Evolutionary conservation across 35 echinoderm and acorn worm species (phyloP).

Genomic region (Stichopus chloronotus): DNA sequence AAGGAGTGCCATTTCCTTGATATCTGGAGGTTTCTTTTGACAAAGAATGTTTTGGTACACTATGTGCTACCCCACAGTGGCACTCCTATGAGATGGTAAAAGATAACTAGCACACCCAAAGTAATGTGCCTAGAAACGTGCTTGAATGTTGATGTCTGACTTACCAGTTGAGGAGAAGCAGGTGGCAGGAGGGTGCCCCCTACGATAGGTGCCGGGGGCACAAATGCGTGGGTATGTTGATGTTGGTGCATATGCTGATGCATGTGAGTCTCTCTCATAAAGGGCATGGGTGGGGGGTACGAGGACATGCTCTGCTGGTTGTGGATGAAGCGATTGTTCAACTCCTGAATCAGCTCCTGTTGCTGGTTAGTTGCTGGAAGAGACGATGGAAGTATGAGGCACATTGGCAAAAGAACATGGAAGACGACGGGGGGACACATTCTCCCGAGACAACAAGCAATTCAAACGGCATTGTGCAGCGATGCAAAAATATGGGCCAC

Average conservation of each 20-base stretch:
- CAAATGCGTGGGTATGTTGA: conserved; percentile 85
- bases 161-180: conserved; percentile 36
- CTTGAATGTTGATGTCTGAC: not conserved
- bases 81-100: too few relatives aligned
- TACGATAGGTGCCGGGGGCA: conserved; percentile 52
- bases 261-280: conserved; percentile 93
- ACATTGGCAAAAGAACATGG: not conserved
- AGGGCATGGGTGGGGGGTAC: conserved; percentile 72
- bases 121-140: too few relatives aligned
- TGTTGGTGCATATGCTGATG: conserved; percentile 90
- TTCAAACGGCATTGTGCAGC: too few relatives aligned
- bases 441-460: too few relatives aligned
- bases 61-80: too few relatives aligned
- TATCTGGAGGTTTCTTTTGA: too few relatives aligned
- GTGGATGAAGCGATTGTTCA: conserved; percentile 90
- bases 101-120: too few relatives aligned
- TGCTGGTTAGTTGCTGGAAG: conserved; percentile 58
- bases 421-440: too few relatives aligned
- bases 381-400: not conserved
- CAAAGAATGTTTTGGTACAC: too few relatives aligned
- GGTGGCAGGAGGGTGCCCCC: conserved; percentile 7
- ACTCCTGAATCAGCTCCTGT: conserved; percentile 84
- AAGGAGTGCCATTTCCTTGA: too few relatives aligned
- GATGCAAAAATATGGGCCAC: too few relatives aligned
- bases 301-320: conserved; percentile 79